Percentiles rank a stretch among this genome's conserved stretches.
Evolutionary conservation across 2,797 vertebrate species (phyloP).

Genomic region (Novumbra hubbsi): DNA sequence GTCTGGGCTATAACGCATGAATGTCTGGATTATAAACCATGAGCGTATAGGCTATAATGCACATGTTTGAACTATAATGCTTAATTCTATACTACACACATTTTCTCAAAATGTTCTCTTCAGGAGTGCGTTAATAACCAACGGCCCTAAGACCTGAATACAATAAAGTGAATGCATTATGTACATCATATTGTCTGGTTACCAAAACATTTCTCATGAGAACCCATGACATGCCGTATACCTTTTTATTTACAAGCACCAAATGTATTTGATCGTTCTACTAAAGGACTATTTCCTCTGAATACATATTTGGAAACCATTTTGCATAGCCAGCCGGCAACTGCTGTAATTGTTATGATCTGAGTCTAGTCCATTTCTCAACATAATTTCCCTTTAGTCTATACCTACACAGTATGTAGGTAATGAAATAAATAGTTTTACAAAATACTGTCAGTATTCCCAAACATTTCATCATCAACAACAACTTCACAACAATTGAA

Average conservation of each 20-base stretch:
- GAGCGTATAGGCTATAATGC: too few relatives aligned
- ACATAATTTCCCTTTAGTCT: conserved; percentile 24
- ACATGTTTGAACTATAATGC: too few relatives aligned
- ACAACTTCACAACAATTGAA: conserved; percentile 34
- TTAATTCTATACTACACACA: neutral
- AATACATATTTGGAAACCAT: neutral
- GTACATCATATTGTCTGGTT: neutral
- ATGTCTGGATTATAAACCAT: too few relatives aligned
- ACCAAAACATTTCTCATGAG: neutral
- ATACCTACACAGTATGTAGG: neutral
- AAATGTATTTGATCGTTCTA: neutral
- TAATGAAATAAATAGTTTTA: conserved; percentile 46
- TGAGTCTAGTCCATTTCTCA: conserved; percentile 1
- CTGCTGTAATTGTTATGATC: neutral
- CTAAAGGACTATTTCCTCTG: neutral
- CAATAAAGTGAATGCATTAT: neutral
- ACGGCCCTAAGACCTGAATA: neutral
- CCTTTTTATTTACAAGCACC: neutral
- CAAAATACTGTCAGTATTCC: conserved; percentile 28
- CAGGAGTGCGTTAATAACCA: neutral
- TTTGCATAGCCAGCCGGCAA: neutral
- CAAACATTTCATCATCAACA: conserved; percentile 24
- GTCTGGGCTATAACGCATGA: too few relatives aligned
- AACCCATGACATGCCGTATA: neutral
- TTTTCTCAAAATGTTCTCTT: neutral